These are phyloP conservation scores for Craseonycteris thonglongyai DNA, from an alignment of 2,113 vertebrate species.

Conservation along the genomic window DNA sequence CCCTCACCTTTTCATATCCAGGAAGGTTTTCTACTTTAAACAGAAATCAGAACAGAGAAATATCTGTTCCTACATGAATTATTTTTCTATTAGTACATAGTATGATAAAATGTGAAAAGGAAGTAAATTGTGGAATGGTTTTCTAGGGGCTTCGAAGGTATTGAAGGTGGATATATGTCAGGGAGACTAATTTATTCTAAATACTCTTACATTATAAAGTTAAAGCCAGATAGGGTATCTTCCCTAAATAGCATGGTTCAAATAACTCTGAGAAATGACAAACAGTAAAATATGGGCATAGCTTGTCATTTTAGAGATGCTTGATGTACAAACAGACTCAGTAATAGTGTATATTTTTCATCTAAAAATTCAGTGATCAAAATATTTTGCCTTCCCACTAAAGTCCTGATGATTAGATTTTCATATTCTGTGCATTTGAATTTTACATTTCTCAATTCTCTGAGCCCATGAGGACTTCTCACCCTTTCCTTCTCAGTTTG, in stretches of 20 bases:
- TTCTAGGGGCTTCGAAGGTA: neutral
- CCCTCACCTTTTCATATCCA: neutral
- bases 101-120: neutral
- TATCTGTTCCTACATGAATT: neutral
- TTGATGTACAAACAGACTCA: neutral
- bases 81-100: neutral
- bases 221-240: neutral
- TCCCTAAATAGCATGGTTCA: neutral
- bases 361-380: neutral
- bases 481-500: neutral
- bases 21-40: neutral
- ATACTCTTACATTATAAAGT: neutral
- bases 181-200: neutral
- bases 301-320: neutral
- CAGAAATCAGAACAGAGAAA: neutral
- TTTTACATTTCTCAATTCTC: slow-evolving; percentile 10
- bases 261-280: neutral
- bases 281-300: neutral
- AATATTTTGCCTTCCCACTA: neutral
- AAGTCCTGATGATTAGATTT: neutral
- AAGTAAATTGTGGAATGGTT: neutral
- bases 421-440: neutral
- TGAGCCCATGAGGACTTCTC: neutral
- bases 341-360: neutral
- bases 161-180: neutral